A percentile compares a stretch with the other conserved stretches of the same genome.
Conservation (phyloP, 2,113 vertebrate species). For the Thamnaconus septentrionalis region DNA sequence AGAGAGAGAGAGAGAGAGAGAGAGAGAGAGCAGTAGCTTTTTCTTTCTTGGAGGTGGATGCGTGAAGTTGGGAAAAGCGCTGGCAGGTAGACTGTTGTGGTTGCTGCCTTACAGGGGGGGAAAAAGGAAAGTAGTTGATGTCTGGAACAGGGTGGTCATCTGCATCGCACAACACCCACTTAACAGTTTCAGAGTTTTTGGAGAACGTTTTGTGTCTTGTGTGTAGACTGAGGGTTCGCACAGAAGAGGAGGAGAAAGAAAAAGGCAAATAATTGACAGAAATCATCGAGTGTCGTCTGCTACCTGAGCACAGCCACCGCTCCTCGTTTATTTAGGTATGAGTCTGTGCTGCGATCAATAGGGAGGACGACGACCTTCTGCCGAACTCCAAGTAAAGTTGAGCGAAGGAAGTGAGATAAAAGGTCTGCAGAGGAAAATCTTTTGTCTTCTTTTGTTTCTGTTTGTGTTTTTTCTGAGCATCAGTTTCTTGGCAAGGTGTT, state of each 20-base stretch:
- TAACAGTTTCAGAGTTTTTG: conserved; percentile 7
- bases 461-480: not conserved
- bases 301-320: conserved; percentile 1
- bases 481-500: not conserved
- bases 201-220: conserved; percentile 1
- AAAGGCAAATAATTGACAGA: conserved; percentile 2
- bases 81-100: not conserved
- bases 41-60: conserved; percentile 11
- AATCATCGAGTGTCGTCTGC: conserved; percentile 1
- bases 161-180: not conserved
- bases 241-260: conserved; percentile 3
- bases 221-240: conserved; percentile 2
- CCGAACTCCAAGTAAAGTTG: no score
- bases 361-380: not conserved
- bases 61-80: conserved; percentile 4
- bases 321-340: conserved; percentile 1
- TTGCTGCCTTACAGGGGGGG: not conserved
- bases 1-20: conserved; percentile 1
- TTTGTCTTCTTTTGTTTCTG: no score
- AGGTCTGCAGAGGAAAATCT: no score
- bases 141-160: conserved; percentile 28
- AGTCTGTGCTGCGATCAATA: not conserved
- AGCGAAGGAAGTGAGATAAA: no score
- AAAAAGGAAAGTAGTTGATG: conserved; percentile 1
- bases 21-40: conserved; percentile 1